Base-by-base conservation (phyloP, 2,888 invertebrate species). In the Habrosyne pyritoides region DNA sequence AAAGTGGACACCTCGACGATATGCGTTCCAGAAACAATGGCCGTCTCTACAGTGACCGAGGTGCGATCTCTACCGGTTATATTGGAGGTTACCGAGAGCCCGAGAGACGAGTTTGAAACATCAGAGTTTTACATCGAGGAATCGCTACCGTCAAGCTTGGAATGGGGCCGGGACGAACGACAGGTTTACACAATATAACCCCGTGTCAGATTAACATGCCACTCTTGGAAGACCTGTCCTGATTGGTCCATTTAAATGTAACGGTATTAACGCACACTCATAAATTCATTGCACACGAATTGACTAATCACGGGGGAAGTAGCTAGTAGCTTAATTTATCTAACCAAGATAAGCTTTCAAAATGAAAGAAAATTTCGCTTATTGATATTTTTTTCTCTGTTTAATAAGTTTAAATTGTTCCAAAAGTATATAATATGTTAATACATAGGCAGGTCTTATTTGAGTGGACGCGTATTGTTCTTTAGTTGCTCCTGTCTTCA, bases 111-210 rank as follows among this genome's bases (percentile, higher is more conserved):
- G 88, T 97, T 97, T 89, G 94, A 95, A 77, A 95, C 94, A 80
- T 96, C 96, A 52, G 96, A 97, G 84, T 97, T 95, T 94, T 97
- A 96, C 93, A 96, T 97, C 87, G 97, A 97, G 81, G 97, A 97
- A 87, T 97, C 97, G 64, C 94, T 97, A 90, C 97, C 97, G 59
- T 96, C 97, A 78, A 97, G 97, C 84, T 94, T 96, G 89, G 96
- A 95, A 76, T 95, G 94, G 91, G 94, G 94, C 89, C 93, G 93
- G 84, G 82, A 81, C 65, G 82, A 79, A 64, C 75, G 86, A 80
- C 83, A 93, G 92, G 91, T 87, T 84, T 91, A 91, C 73, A 75
- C 81, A 73, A 61, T 21, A 50, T 60, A 61, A 63, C 63, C 66
- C 65, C 62, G 64, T 64, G 65, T 58, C 50, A 64, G 33, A 57